Conservation (phyloP, 2,888 invertebrate genomes). For the Megastigmus dorsalis region DNA sequence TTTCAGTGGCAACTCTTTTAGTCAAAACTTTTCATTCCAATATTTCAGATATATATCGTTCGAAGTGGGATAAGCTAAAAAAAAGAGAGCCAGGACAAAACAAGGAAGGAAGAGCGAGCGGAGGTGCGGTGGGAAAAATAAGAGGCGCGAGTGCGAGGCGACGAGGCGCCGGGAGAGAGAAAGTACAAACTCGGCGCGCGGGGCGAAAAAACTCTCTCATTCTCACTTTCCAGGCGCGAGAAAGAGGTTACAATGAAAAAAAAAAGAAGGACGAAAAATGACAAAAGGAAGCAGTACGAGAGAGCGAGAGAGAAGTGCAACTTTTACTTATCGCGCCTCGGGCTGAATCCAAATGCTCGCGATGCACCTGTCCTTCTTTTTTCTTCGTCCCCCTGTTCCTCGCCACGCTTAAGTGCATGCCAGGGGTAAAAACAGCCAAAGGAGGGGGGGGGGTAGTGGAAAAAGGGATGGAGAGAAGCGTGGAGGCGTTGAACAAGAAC, state of each 20-base stretch:
- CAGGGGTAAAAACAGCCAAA: constrained; percentile 32
- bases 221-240: constrained; percentile 3
- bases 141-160: no score
- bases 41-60: no score
- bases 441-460: neutral
- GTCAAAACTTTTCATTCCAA: no score
- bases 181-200: constrained; percentile 64
- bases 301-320: constrained; percentile 49
- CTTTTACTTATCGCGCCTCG: constrained; percentile 65
- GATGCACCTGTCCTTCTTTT: constrained; percentile 53
- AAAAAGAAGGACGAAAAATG: constrained; percentile 41
- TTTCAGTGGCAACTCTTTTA: no score
- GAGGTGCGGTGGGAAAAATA: no score
- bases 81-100: no score
- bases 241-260: constrained; percentile 54
- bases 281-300: constrained; percentile 38
- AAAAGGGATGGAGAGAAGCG: neutral
- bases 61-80: no score
- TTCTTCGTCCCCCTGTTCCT: constrained; percentile 15
- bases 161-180: constrained; percentile 51
- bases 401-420: constrained; percentile 41
- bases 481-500: constrained; percentile 36
- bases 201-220: constrained; percentile 52
- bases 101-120: no score
- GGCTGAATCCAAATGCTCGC: constrained; percentile 55